Percentiles rank a stretch among this genome's conserved stretches.
These are phyloP conservation scores for Peromyscus attwateri DNA, from an alignment of 2,797 vertebrate genomes.

Conservation along the genomic window DNA sequence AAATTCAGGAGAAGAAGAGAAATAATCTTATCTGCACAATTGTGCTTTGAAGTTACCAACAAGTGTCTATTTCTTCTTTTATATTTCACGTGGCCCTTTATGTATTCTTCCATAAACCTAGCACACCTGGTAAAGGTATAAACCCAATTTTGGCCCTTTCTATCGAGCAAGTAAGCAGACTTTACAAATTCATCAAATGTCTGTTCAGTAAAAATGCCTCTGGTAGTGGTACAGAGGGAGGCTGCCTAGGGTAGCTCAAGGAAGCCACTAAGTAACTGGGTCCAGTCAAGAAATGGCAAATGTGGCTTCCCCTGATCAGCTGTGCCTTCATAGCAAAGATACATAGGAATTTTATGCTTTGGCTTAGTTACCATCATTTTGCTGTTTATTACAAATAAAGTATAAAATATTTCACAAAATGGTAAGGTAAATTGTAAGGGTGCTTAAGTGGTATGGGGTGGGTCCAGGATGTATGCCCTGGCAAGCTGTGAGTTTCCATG, in stretches of 20 bases:
- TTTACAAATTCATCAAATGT: not conserved
- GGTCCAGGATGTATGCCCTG: fast-evolving
- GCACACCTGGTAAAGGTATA: not conserved
- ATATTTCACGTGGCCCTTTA: not conserved
- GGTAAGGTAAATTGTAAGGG: fast-evolving
- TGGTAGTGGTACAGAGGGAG: too few relatives aligned
- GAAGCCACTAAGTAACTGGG: not conserved
- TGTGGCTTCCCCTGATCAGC: fast-evolving
- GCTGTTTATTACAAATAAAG: fast-evolving
- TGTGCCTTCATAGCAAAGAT: fast-evolving
- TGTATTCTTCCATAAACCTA: not conserved
- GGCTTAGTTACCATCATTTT: fast-evolving
- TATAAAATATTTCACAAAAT: fast-evolving
- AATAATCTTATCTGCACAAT: not conserved
- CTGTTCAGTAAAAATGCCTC: not conserved
- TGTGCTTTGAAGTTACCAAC: not conserved
- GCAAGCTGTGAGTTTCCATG: not conserved
- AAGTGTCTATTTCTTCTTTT: not conserved
- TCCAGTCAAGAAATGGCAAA: not conserved
- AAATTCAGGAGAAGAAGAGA: not conserved
- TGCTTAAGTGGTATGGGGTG: fast-evolving
- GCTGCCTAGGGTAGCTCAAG: fast-evolving
- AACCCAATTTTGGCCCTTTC: not conserved
- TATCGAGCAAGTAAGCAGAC: not conserved
- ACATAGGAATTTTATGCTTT: fast-evolving